phyloP scores from a whole-genome alignment of 2,113 vertebrate species.

The Suricata suricatta region DNA sequence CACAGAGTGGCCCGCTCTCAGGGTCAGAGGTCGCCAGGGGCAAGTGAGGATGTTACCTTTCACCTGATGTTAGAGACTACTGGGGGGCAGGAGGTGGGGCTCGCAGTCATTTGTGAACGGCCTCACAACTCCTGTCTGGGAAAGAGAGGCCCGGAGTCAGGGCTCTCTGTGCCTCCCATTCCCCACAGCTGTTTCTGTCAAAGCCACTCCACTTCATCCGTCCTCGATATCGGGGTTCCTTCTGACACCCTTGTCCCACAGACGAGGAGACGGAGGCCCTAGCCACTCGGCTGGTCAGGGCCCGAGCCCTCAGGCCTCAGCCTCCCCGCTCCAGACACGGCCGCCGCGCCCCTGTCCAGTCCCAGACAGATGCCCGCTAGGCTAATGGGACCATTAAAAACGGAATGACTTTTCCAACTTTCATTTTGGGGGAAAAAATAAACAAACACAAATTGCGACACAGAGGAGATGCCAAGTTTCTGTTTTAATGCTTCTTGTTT shows the following conservation, averaged over 20 bases:
- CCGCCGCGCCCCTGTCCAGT: rapidly evolving
- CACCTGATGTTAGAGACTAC: not conserved
- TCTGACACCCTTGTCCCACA: not conserved
- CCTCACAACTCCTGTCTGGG: not conserved
- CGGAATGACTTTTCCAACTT: not conserved
- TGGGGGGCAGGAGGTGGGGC: no score
- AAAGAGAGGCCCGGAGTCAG: not conserved
- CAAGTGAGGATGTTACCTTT: not conserved
- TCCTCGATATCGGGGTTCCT: not conserved
- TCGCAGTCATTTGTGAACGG: not conserved
- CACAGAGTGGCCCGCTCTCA: not conserved
- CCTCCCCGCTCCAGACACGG: rapidly evolving
- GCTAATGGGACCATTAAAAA: not conserved
- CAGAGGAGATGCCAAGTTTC: not conserved
- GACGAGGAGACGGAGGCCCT: not conserved
- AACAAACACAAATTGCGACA: not conserved
- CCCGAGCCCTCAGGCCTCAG: not conserved
- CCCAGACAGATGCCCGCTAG: not conserved
- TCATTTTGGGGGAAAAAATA: not conserved
- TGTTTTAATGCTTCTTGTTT: not conserved
- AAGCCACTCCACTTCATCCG: not conserved
- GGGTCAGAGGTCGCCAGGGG: not conserved
- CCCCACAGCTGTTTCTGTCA: not conserved
- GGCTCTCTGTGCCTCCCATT: not conserved
- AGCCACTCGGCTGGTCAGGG: not conserved